Conservation (phyloP, 2,797 vertebrate species). For the Coendou prehensilis region DNA sequence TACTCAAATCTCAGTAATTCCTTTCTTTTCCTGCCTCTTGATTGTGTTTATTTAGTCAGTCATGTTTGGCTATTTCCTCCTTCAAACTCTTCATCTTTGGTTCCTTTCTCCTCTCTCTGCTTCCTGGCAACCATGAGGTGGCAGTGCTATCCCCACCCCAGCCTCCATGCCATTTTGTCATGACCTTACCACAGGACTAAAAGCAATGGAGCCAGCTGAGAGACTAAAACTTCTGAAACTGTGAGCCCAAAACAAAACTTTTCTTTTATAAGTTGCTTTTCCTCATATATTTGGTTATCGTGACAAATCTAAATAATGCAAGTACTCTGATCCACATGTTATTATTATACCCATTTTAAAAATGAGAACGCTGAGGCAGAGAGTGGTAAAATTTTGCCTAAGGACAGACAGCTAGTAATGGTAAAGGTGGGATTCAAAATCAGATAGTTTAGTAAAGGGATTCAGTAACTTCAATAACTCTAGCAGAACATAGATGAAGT, state of each 20-base stretch:
- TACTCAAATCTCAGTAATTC: background rate
- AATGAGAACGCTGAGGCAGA: background rate
- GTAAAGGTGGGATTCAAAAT: slow-evolving; percentile 3
- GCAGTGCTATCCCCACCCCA: background rate
- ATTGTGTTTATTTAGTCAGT: background rate
- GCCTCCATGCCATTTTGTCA: background rate
- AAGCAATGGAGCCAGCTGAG: background rate
- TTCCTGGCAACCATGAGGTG: background rate
- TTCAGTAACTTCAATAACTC: background rate
- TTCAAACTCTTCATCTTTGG: background rate
- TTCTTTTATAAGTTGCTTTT: background rate
- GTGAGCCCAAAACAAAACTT: background rate
- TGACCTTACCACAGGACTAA: background rate
- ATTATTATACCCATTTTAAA: background rate
- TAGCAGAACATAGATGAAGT: background rate
- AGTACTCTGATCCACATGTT: background rate
- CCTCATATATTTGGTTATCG: background rate
- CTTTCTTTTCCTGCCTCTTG: background rate
- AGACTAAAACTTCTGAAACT: background rate
- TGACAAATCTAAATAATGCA: background rate
- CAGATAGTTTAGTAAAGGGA: background rate
- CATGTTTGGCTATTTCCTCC: background rate
- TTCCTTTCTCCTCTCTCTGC: background rate
- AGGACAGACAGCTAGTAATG: background rate
- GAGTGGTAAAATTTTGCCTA: background rate